Evolutionary conservation across 2,113 vertebrate genomes (phyloP).

Genomic region (Psammodynastes pulverulentus): DNA sequence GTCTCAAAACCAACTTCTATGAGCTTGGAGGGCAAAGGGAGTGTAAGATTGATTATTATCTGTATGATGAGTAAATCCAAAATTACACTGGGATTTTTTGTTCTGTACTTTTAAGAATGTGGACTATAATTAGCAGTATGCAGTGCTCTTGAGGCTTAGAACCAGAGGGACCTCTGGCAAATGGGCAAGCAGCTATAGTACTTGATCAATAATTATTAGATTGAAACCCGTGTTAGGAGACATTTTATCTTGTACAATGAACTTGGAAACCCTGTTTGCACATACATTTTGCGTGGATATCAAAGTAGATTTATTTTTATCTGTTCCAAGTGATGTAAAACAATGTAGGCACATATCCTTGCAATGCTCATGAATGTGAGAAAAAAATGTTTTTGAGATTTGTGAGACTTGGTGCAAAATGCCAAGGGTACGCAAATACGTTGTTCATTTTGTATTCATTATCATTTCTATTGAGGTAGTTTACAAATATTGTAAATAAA

Average conservation of each 20-base stretch:
- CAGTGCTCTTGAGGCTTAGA: not conserved
- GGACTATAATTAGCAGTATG: not conserved
- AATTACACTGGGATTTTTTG: not conserved
- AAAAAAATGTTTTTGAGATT: slow-evolving; percentile 38
- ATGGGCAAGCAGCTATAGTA: not conserved
- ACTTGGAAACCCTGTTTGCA: not conserved
- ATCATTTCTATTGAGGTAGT: not conserved
- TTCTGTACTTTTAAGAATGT: not conserved
- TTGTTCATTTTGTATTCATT: slow-evolving; percentile 25
- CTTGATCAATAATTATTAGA: not conserved
- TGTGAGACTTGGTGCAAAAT: slow-evolving; percentile 43
- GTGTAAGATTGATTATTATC: not conserved
- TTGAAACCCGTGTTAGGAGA: not conserved
- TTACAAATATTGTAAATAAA: not conserved
- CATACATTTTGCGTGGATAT: not conserved
- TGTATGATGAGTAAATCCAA: not conserved
- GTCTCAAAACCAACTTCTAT: not conserved
- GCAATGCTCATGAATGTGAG: not conserved
- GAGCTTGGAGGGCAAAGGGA: not conserved
- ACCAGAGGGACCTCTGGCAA: not conserved
- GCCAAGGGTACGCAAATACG: not conserved
- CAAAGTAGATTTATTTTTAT: not conserved
- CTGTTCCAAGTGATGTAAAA: not conserved
- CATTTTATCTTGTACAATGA: not conserved
- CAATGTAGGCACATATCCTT: not conserved